A percentile compares a stretch with the other conserved stretches of the same genome.
phyloP scores from a whole-genome alignment of 2,113 vertebrate species.

The Pluvianellus socialis region DNA sequence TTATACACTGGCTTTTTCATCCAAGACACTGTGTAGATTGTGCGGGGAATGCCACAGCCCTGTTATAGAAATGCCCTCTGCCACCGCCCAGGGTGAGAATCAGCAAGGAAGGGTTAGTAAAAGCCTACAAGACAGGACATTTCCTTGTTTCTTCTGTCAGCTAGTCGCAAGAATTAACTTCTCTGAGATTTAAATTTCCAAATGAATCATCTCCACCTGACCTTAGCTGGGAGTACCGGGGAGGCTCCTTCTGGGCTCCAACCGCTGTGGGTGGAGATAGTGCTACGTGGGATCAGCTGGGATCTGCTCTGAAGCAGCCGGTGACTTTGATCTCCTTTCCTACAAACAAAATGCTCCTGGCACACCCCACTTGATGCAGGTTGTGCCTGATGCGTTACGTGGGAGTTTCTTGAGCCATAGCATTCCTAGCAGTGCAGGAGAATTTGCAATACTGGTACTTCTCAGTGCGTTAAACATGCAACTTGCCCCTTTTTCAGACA shows the following conservation, averaged over 20 bases:
- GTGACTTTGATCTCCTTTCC: not conserved
- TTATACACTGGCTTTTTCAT: not conserved
- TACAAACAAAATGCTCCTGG: not conserved
- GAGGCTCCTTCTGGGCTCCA: not conserved
- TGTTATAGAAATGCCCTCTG: not conserved
- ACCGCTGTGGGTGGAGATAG: not conserved
- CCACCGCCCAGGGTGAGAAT: not conserved
- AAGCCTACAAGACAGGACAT: not conserved
- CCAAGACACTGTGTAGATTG: slow-evolving; percentile 6
- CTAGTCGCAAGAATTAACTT: not conserved
- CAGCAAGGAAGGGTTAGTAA: not conserved
- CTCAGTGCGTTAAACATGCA: not conserved
- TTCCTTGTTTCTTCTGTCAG: not conserved
- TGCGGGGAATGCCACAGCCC: not conserved
- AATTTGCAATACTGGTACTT: not conserved
- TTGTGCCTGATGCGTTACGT: fast-evolving
- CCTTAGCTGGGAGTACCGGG: not conserved
- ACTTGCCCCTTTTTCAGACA: not conserved
- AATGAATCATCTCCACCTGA: slow-evolving; percentile 30
- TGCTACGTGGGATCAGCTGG: not conserved
- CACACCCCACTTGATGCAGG: not conserved
- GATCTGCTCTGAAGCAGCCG: not conserved
- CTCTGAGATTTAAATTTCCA: not conserved
- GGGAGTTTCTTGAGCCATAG: not conserved
- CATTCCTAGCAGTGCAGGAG: not conserved